Percentiles rank a stretch among this genome's conserved stretches.
Evolutionary conservation across 1,140 invertebrate species (phyloP).

Genomic region (Lasioglossum baleicum): DNA sequence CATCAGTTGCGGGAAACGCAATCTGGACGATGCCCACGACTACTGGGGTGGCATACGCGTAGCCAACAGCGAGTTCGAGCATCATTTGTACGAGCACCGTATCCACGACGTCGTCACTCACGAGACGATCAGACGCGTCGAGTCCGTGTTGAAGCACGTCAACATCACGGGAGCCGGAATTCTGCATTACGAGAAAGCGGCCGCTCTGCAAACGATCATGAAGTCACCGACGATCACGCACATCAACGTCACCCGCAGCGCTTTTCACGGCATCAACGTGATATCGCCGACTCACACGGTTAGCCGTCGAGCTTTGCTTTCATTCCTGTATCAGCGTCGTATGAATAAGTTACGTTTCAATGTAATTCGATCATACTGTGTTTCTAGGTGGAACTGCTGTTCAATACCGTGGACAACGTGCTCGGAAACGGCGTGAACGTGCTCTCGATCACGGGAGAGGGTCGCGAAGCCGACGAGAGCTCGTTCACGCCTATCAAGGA

Average conservation of each 20-base stretch:
- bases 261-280: constrained; percentile 95
- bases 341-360: too few species aligned
- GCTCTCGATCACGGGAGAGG: constrained; percentile 94
- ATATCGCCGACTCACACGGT: constrained; percentile 92
- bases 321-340: too few species aligned
- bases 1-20: constrained; percentile 92
- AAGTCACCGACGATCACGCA: constrained; percentile 91
- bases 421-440: constrained; percentile 94
- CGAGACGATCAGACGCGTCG: constrained; percentile 83
- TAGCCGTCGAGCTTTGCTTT: constrained; percentile 50
- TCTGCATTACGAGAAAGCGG: constrained; percentile 95
- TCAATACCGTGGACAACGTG: constrained; percentile 89
- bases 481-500: constrained; percentile 91
- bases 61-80: constrained; percentile 93
- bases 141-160: constrained; percentile 90
- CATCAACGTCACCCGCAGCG: constrained; percentile 91
- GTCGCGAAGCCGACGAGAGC: constrained; percentile 91
- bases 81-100: constrained; percentile 89
- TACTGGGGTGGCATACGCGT: constrained; percentile 99
- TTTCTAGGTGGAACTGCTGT: constrained; percentile 80
- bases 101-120: constrained; percentile 91
- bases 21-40: constrained; percentile 84
- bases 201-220: constrained; percentile 93
- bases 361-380: background rate
- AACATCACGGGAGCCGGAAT: constrained; percentile 97